Conservation (phyloP, 2,113 vertebrate species). For the Pomatorhinus ruficollis region DNA sequence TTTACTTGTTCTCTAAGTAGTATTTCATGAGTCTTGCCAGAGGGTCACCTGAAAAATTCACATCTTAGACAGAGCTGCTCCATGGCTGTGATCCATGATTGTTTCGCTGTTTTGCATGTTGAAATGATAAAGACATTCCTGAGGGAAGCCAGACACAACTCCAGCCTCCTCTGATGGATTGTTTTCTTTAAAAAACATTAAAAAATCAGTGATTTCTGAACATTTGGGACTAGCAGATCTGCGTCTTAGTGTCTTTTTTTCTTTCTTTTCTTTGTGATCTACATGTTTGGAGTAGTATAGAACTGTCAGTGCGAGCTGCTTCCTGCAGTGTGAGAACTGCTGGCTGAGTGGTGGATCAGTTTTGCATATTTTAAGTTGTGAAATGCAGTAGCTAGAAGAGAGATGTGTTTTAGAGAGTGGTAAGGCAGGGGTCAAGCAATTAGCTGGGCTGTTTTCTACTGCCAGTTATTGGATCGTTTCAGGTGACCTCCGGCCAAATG, state of each 20-base stretch:
- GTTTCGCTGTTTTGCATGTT: not conserved
- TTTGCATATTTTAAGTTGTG: constrained; percentile 4
- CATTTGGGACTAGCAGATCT: not conserved
- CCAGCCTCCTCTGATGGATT: not conserved
- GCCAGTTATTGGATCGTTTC: not conserved
- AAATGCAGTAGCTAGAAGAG: not conserved
- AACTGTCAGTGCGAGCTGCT: not conserved
- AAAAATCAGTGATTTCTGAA: not conserved
- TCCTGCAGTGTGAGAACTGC: not conserved
- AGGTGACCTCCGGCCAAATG: constrained; percentile 27
- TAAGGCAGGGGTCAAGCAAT: not conserved
- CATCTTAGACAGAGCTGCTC: not conserved
- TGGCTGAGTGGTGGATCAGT: not conserved
- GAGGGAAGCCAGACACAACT: not conserved
- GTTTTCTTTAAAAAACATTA: not conserved
- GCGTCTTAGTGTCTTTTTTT: not conserved
- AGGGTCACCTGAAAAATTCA: constrained; percentile 15
- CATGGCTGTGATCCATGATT: not conserved
- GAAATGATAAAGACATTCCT: not conserved
- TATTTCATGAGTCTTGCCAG: not conserved
- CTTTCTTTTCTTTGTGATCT: not conserved
- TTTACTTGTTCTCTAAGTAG: not conserved
- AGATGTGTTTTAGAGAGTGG: not conserved
- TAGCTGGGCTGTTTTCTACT: not conserved
- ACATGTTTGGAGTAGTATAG: accelerated